Evolutionary conservation across 2,113 vertebrate species (phyloP), one percentile per base, ranked within the genome.

Genomic region (Telmatochromis sp.): DNA sequence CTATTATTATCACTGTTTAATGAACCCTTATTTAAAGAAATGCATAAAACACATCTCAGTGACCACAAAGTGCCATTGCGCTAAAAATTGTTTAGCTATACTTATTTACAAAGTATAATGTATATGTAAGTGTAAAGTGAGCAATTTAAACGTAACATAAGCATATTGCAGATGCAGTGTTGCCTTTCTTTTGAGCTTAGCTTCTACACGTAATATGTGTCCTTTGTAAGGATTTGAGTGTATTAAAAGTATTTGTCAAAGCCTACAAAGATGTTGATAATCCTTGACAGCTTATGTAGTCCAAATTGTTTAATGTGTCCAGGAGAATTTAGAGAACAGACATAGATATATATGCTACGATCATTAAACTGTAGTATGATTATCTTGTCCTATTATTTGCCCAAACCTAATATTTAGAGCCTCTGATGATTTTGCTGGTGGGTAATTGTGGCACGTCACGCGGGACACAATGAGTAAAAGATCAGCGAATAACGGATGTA

Each of bases 401-500:
- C 26, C 45, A 49, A 31, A 28, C 42, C 26, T 78, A 51, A 49
- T 8, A 78, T 23, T 45, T 42, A 49, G 40, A 15, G 11, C 28
- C 13, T 3, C 80, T 9, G 53, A 28, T 28, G 35, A 80, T 54
- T 53, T 21, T 19, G 14, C 45, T 23, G 26, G 37, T 51, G 42
- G 80, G 17, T 86, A 57, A 51, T 31, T 33, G 14, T 7, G 3
- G n/a, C 21, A 9, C 14, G 14, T 53, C 78, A 55, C 51, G 21
- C 0, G 6, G 87, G 75, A 87, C 53, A 28, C 14, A 31, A 28
- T 35, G 47, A 81, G 78, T 37, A 47, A 82, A 70, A 84, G 84
- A 88, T 91, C 84, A 83, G 68, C 21, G 26, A 90, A 82, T 92
- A 93, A 94, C 91, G 78, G 87, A 91, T 93, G 84, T 81, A 79